Evolutionary conservation across 2,797 vertebrate species (phyloP), one percentile per base, ranked within the genome.

Genomic region (Acipenser ruthenus): DNA sequence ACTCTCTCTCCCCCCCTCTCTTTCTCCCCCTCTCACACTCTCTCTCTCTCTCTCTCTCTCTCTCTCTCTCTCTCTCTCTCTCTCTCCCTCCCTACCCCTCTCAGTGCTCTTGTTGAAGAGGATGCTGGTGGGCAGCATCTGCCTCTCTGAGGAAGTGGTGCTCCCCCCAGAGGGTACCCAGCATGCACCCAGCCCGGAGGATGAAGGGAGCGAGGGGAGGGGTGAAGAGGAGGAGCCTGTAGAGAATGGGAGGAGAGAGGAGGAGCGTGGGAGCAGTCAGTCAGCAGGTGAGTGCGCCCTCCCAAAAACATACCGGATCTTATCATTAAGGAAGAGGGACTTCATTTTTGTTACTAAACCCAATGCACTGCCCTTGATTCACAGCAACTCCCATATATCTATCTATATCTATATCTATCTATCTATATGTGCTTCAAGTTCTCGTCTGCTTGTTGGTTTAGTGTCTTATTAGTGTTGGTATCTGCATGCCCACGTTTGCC

Each of bases 101-200:
- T 37, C 69, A 91, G 89, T 87, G 69, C 82, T 87, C 72, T 84
- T 73, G 52, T 82, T 95, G 72, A 94, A 92, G 80, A 89, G 86
- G 79, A 76, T 94, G 23, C 75, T 94, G 67, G 75, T 88, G 0
- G 75, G 80, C 64, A 89, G 85, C 75, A 86, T 89, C 72, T 88
- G 85, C 70, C 70, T 88, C 6, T 86, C 84, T 8, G 87, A 89
- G 13, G 83, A 89, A 60, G 79, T 73, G 0, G 84, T 83, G n/a
- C 62, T 37, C 1, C 0, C 48, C 2, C 10, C 15, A 8, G 52
- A 53, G 9, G 7, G 3, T 23, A 10, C 37, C 8, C 3, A 50
- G 49, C 8, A 10, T 23, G 2, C 62, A 62, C 6, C 55, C 4
- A 79, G 83, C 53, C 73, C 81, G 59, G 79, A 85, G 71, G 79